Base-by-base conservation (phyloP, 2,888 invertebrate species). In the Laothoe populi region DNA sequence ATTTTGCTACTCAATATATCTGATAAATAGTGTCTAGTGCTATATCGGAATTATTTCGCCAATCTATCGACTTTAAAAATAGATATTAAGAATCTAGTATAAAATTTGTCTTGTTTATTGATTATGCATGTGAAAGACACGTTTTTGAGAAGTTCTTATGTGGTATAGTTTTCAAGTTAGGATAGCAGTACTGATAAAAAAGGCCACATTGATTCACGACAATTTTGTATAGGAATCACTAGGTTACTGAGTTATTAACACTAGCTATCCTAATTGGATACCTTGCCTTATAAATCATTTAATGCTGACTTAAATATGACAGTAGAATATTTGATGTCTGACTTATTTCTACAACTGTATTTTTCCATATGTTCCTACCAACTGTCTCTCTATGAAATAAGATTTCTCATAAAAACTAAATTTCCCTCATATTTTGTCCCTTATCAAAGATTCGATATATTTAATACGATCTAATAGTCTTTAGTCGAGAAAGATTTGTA, bases 31-130 rank as follows among this genome's bases (percentile, higher is more conserved):
- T 49, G 16, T 48, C 21, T 46, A 53, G 49, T 8, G 49, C 16
- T 53, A 24, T 46, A 46, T 13, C 11, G 53, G 35, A 53, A 53
- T 35, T 53, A 10, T 19, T 49, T 48, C 19, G 53, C 53, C 53
- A 53, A 35, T 19, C 19, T 53, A 53, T 53, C 53, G 35, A 53
- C 31, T 53, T 26, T 16, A 7, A 31, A 53, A 53, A 4, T 49
- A 49, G 49, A 11, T 31, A 16, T 19, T 44, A 19, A 35, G 19
- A 19, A 11, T 48, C 0, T 23, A 16, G 5, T 13, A 24, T 48
- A 19, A 5, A 31, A 21, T 21, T 19, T 53, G 53, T 21, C 2
- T 31, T 49, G 7, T 48, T 49, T 31, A 26, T 31, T 24, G 5
- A 44, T 26, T 53, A 11, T 53, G 53, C 53, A 53, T 11, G 53